A percentile compares a stretch with the other conserved stretches of the same genome.
These are phyloP conservation scores for Solenopsis fugax DNA, from an alignment of 1,140 invertebrate species.

Conservation along the genomic window DNA sequence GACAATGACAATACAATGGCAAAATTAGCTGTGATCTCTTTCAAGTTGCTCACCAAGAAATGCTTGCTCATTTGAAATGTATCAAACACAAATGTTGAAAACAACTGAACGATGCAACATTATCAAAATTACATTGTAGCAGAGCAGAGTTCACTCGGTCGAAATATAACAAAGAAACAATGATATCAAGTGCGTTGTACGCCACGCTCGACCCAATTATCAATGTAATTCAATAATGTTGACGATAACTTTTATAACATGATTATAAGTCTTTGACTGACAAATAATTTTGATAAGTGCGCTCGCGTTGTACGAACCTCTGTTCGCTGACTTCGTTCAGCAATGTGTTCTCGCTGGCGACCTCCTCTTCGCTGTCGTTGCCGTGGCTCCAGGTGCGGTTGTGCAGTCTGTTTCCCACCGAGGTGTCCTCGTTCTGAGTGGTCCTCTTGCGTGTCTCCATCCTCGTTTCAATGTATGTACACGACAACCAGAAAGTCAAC, in stretches of 20 bases:
- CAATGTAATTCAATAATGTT: conserved; percentile 22
- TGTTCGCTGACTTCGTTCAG: conserved; percentile 51
- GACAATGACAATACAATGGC: not conserved
- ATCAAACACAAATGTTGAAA: not conserved
- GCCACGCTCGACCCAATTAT: conserved; percentile 17
- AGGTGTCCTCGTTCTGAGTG: not conserved
- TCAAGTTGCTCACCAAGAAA: not conserved
- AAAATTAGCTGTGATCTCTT: not conserved
- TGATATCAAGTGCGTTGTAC: not conserved
- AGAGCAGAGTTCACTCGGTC: not conserved
- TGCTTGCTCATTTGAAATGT: not conserved
- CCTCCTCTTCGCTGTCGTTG: conserved; percentile 63
- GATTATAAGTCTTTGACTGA: not conserved
- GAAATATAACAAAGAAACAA: conserved; percentile 21
- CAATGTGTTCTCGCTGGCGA: conserved; percentile 62
- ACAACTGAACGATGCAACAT: not conserved
- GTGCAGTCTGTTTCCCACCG: conserved; percentile 65
- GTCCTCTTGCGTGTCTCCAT: conserved; percentile 32
- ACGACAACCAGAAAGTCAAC: not conserved
- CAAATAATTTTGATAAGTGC: conserved; percentile 33
- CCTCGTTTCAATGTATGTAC: not conserved
- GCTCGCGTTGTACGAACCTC: conserved; percentile 59
- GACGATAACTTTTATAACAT: not conserved
- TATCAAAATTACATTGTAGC: conserved; percentile 4
- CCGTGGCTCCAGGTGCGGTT: conserved; percentile 74